Conservation (phyloP, 2,888 invertebrate species). For the Deroplatys truncata region DNA sequence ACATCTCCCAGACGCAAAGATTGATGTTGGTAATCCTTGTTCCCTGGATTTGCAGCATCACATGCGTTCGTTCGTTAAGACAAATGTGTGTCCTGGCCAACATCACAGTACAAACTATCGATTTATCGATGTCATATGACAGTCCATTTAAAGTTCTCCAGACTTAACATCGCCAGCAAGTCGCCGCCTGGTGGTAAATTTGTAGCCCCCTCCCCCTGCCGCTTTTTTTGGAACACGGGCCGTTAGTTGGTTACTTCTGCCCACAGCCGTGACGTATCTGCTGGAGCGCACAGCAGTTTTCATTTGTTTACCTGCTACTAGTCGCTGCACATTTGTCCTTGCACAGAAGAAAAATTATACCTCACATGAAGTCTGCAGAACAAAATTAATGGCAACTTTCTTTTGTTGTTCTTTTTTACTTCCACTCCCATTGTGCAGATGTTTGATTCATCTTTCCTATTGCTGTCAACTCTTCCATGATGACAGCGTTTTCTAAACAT, state of each 20-base stretch:
- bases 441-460: too few relatives aligned
- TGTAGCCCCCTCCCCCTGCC: not conserved
- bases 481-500: too few relatives aligned
- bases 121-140: not conserved
- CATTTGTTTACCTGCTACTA: not conserved
- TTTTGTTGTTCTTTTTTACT: not conserved
- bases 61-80: not conserved
- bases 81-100: not conserved
- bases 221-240: not conserved
- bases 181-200: not conserved
- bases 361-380: not conserved
- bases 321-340: not conserved
- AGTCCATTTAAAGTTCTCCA: not conserved
- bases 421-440: not conserved
- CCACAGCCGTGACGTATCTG: not conserved
- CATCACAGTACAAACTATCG: not conserved
- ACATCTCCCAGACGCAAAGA: too few relatives aligned
- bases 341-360: not conserved
- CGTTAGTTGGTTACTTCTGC: not conserved
- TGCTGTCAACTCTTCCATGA: too few relatives aligned
- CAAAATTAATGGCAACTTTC: not conserved
- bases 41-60: too few relatives aligned
- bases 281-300: not conserved
- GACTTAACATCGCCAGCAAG: not conserved
- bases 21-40: too few relatives aligned